A percentile compares a stretch with the other conserved stretches of the same genome.
These are phyloP conservation scores for Hemicentrotus pulcherrimus DNA, from an alignment of 35 echinoderm and acorn worm species.

Conservation along the genomic window DNA sequence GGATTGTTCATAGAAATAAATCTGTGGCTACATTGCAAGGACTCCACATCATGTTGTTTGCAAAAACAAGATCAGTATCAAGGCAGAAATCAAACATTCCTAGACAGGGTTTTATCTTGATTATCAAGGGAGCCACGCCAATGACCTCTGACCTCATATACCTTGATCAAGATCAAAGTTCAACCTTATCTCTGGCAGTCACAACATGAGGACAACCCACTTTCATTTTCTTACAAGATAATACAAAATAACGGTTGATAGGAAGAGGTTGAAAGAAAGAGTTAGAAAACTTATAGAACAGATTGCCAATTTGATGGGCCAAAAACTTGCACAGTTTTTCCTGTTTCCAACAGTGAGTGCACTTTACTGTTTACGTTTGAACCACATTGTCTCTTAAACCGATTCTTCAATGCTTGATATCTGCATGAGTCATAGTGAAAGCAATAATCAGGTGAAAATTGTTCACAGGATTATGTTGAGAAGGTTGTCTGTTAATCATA, in stretches of 20 bases:
- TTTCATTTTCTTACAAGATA: neutral
- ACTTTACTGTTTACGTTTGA: neutral
- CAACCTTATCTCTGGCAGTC: neutral
- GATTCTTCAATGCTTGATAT: too few relatives aligned
- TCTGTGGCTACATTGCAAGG: neutral
- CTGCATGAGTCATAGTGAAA: neutral
- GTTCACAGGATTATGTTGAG: neutral
- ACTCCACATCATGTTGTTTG: neutral
- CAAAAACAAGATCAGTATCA: neutral
- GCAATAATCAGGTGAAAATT: neutral
- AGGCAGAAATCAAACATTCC: neutral
- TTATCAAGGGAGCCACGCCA: neutral
- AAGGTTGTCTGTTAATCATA: neutral
- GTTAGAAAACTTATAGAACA: too few relatives aligned
- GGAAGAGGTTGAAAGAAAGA: too few relatives aligned
- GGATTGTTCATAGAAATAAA: neutral
- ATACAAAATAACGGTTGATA: too few relatives aligned
- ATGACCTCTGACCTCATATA: neutral
- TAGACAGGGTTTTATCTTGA: neutral
- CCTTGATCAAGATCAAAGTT: neutral
- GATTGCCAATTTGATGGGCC: too few relatives aligned
- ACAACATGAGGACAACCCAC: neutral
- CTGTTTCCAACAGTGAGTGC: neutral
- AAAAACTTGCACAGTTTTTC: too few relatives aligned
- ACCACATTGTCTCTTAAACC: neutral